These are phyloP conservation scores for Gibbula magus DNA, from an alignment of 2,888 invertebrate genomes.

Conservation along the genomic window DNA sequence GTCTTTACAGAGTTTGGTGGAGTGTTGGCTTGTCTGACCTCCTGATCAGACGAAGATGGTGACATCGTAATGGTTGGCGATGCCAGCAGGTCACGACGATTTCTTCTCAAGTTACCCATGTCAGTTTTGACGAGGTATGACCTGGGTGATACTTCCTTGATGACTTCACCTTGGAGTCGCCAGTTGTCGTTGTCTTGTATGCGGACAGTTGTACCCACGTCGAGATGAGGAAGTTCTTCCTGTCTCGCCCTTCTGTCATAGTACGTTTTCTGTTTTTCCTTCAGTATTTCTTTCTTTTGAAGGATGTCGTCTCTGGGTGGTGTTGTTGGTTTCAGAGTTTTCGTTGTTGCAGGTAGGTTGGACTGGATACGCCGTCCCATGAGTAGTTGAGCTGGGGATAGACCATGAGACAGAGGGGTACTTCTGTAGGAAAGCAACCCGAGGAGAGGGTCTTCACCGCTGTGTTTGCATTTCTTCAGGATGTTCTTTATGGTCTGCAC, in stretches of 20 bases:
- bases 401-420: conserved; percentile 29
- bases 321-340: not conserved
- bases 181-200: conserved; percentile 24
- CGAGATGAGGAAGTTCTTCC: conserved; percentile 29
- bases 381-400: conserved; percentile 38
- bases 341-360: not conserved
- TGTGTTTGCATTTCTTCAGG: conserved; percentile 28
- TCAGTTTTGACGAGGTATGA: conserved; percentile 37
- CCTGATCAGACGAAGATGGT: no score
- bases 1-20: no score
- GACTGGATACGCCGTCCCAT: conserved; percentile 31
- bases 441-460: conserved; percentile 21
- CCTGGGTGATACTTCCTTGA: conserved; percentile 33
- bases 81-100: not conserved
- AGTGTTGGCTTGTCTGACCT: no score
- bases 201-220: conserved; percentile 30
- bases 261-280: conserved; percentile 34
- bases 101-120: not conserved
- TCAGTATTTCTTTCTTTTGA: not conserved
- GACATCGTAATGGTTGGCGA: no score
- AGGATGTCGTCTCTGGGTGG: not conserved
- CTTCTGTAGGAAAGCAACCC: conserved; percentile 35
- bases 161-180: conserved; percentile 32
- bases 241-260: conserved; percentile 33
- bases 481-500: conserved; percentile 37